phyloP scores from a whole-genome alignment of 92 coral and sea anemone genomes.

The Paramuricea clavata region DNA sequence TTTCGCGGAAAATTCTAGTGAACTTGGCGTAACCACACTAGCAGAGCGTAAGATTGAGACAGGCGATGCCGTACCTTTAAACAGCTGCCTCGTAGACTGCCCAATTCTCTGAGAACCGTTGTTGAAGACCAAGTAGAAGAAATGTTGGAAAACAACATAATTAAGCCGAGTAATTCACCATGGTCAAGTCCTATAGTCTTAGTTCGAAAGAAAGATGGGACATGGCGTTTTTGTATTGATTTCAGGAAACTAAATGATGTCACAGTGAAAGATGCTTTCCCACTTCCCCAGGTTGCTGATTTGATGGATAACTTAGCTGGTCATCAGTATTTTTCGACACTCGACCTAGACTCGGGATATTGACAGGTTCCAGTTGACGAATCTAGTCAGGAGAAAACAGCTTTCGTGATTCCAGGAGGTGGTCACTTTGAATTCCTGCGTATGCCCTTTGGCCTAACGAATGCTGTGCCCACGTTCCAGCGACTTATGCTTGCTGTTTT shows the following conservation, averaged over 20 bases:
- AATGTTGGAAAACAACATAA: slow-evolving; percentile 1
- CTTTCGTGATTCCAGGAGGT: slow-evolving; percentile 40
- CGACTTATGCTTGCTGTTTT: too few species aligned
- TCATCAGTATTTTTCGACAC: slow-evolving; percentile 40
- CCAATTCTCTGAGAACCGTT: not conserved
- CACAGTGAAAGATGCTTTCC: slow-evolving; percentile 67
- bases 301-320: slow-evolving; percentile 57
- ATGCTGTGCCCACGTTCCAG: too few species aligned
- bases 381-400: slow-evolving; percentile 42
- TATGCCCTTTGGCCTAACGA: too few species aligned
- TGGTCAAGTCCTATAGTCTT: slow-evolving; percentile 65
- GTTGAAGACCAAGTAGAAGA: not conserved
- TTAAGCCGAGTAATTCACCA: slow-evolving; percentile 48
- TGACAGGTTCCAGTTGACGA: slow-evolving; percentile 52
- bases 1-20: not conserved
- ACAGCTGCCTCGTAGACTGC: not conserved
- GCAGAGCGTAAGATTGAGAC: too few species aligned
- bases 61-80: too few species aligned
- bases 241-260: slow-evolving; percentile 51
- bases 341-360: slow-evolving; percentile 56
- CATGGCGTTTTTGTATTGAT: slow-evolving; percentile 57
- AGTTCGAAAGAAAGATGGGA: slow-evolving; percentile 44
- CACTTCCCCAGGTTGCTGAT: slow-evolving; percentile 56
- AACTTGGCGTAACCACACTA: too few species aligned
- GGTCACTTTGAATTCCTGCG: slow-evolving; percentile 50